Conservation (phyloP, 1,140 invertebrate genomes). For the Berghia stephanieae region DNA sequence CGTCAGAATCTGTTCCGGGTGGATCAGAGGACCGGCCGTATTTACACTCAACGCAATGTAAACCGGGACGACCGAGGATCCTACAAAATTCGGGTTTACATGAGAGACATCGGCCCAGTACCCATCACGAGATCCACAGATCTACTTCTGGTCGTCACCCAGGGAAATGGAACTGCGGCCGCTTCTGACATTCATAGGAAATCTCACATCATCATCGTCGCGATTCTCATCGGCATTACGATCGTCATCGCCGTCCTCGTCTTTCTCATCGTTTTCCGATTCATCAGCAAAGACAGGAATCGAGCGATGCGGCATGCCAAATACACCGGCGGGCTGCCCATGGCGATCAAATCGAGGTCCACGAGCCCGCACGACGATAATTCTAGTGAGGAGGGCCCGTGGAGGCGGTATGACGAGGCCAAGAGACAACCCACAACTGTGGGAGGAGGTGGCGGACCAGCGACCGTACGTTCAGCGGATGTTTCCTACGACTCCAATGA, state of each 20-base stretch:
- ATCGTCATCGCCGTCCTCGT: conserved; percentile 33
- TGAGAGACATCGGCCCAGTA: conserved; percentile 17
- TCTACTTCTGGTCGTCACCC: conserved; percentile 26
- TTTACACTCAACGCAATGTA: conserved; percentile 25
- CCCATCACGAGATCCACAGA: neutral
- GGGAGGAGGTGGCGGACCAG: too few species aligned
- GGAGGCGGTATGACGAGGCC: conserved; percentile 33
- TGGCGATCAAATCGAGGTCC: conserved; percentile 27
- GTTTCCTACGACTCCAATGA: conserved; percentile 27
- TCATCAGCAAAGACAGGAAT: conserved; percentile 31
- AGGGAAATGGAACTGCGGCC: conserved; percentile 27
- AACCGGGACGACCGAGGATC: conserved; percentile 20
- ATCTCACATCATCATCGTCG: conserved; percentile 37
- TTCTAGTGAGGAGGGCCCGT: conserved; percentile 26
- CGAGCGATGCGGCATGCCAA: conserved; percentile 16
- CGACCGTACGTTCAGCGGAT: conserved; percentile 15
- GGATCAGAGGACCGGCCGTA: conserved; percentile 17
- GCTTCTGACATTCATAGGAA: conserved; percentile 10
- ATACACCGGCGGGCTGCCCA: conserved; percentile 17
- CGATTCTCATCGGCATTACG: conserved; percentile 33
- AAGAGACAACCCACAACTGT: conserved; percentile 24
- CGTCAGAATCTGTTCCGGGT: conserved; percentile 24
- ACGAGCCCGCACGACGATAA: neutral
- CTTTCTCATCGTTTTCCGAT: conserved; percentile 28
- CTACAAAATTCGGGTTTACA: conserved; percentile 26